These are phyloP conservation scores for Alloplasta piceator DNA, from an alignment of 2,888 invertebrate genomes.

Conservation along the genomic window DNA sequence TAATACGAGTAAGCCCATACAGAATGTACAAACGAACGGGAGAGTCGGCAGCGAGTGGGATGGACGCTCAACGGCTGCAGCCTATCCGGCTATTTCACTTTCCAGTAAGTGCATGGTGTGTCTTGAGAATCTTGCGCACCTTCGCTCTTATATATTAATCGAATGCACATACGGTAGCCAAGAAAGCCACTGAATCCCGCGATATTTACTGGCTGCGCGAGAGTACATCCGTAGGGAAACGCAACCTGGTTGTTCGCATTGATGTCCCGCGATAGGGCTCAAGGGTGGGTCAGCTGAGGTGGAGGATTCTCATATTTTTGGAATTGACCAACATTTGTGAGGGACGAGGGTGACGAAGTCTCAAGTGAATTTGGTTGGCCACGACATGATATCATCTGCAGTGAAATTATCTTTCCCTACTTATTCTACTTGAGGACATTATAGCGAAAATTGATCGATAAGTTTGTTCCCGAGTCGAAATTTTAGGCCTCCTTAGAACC, in stretches of 20 bases:
- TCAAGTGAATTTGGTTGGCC: too few species aligned
- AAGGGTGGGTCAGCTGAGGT: neutral
- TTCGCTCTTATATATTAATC: too few species aligned
- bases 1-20: conserved; percentile 17
- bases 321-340: neutral
- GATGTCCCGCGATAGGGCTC: conserved; percentile 15
- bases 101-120: conserved; percentile 21
- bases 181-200: conserved; percentile 8
- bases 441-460: too few species aligned
- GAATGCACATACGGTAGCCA: neutral
- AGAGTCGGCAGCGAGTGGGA: conserved; percentile 24
- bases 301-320: neutral
- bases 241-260: neutral
- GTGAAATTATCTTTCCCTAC: too few species aligned
- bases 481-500: too few species aligned
- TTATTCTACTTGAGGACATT: too few species aligned
- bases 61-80: conserved; percentile 29
- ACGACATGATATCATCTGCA: too few species aligned
- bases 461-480: too few species aligned
- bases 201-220: conserved; percentile 33
- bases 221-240: conserved; percentile 7
- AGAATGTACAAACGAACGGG: conserved; percentile 19
- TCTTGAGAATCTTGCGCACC: neutral
- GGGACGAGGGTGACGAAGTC: too few species aligned
- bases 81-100: conserved; percentile 64